Conservation (phyloP, 2,113 vertebrate species). For the Carassius gibelio region DNA sequence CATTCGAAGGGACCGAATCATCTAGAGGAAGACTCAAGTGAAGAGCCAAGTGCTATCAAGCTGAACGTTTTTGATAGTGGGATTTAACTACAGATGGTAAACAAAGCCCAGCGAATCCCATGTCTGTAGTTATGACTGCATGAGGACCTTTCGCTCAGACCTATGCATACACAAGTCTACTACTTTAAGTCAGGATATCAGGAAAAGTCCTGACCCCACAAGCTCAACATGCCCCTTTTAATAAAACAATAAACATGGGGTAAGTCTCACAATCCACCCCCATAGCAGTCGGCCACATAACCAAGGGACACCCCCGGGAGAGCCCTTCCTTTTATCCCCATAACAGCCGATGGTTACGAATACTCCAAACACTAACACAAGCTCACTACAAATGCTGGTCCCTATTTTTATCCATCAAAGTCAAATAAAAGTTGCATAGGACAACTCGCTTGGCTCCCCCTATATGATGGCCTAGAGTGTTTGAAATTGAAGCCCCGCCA, state of each 20-base stretch:
- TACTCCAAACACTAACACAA: neutral
- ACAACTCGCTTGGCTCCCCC: slow-evolving; percentile 66
- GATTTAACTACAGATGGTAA: slow-evolving; percentile 24
- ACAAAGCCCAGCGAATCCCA: neutral
- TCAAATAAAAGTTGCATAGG: neutral
- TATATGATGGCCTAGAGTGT: slow-evolving; percentile 72
- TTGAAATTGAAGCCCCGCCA: slow-evolving; percentile 75
- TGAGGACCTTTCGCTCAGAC: neutral
- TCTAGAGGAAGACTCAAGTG: slow-evolving; percentile 22
- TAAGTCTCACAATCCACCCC: slow-evolving; percentile 64
- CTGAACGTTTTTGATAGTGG: neutral
- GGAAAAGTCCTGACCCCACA: slow-evolving; percentile 68
- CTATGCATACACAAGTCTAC: slow-evolving; percentile 50
- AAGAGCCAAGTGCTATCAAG: slow-evolving; percentile 16
- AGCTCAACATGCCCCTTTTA: slow-evolving; percentile 73
- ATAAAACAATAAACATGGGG: slow-evolving; percentile 78
- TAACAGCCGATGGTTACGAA: slow-evolving; percentile 33
- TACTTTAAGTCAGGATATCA: slow-evolving; percentile 66
- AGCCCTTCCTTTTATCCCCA: slow-evolving; percentile 55
- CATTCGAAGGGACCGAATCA: slow-evolving; percentile 15
- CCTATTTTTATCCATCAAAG: neutral
- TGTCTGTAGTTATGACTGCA: slow-evolving; percentile 10
- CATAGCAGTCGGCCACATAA: slow-evolving; percentile 41
- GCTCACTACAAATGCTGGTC: slow-evolving; percentile 31
- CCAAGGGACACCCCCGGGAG: slow-evolving; percentile 50